A percentile compares a stretch with the other conserved stretches of the same genome.
phyloP scores from a whole-genome alignment of 2,113 vertebrate species.

The Lamprotornis superbus region DNA sequence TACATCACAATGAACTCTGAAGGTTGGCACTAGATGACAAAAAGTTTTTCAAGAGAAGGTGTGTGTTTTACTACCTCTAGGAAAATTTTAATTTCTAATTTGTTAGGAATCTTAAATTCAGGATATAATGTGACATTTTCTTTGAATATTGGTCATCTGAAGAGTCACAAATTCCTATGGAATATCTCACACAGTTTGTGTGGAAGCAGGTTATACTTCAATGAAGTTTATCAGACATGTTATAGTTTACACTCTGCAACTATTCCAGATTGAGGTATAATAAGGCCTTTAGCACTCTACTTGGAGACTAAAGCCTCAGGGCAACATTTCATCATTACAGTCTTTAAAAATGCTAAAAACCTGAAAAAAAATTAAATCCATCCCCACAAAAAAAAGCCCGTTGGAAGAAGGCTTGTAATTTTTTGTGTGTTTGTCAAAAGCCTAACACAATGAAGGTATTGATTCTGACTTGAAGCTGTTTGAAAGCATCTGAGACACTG shows the following conservation, averaged over 20 bases:
- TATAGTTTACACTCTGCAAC: neutral
- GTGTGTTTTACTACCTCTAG: neutral
- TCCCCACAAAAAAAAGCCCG: fast-evolving
- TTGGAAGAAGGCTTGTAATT: neutral
- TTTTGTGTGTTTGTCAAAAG: neutral
- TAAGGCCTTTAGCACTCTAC: neutral
- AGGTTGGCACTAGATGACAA: neutral
- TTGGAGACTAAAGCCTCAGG: neutral
- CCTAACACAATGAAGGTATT: neutral
- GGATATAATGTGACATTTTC: neutral
- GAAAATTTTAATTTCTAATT: neutral
- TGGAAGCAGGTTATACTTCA: neutral
- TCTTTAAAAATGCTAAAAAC: neutral
- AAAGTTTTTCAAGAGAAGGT: neutral
- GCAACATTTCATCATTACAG: neutral
- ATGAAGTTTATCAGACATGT: neutral
- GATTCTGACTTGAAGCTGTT: neutral
- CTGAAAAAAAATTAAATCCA: neutral
- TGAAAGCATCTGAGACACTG: neutral
- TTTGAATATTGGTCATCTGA: neutral
- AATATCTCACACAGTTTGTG: neutral
- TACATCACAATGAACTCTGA: neutral
- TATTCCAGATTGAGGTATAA: neutral
- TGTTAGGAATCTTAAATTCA: neutral
- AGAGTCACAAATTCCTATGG: neutral